Conservation (phyloP, 1,140 invertebrate species). For the Ephestia elutella region DNA sequence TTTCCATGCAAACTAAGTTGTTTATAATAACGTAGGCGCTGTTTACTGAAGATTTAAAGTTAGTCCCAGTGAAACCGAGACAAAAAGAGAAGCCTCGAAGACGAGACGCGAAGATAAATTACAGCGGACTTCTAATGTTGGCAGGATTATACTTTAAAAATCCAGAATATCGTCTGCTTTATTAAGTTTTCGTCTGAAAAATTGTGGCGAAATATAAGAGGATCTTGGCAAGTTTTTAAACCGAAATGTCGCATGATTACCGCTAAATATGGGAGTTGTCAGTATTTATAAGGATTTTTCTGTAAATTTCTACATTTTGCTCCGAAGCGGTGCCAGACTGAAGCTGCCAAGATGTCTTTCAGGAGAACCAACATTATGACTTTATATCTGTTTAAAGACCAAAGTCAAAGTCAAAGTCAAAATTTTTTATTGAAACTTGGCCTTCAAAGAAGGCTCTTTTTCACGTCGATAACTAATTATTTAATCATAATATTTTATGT, state of each 20-base stretch:
- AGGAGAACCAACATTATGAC: neutral
- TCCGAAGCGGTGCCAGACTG: neutral
- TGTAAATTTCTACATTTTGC: neutral
- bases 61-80: neutral
- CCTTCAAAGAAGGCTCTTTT: too few species aligned
- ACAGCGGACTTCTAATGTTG: neutral
- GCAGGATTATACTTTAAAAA: constrained; percentile 2
- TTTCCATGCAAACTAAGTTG: neutral
- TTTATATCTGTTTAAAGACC: too few species aligned
- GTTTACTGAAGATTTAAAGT: neutral
- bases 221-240: neutral
- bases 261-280: neutral
- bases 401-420: too few species aligned
- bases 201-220: neutral
- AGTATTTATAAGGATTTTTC: neutral
- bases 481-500: too few species aligned
- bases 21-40: neutral
- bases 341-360: neutral
- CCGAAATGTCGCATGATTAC: neutral
- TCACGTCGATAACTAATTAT: too few species aligned
- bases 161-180: neutral
- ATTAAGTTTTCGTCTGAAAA: neutral
- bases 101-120: constrained; percentile 3
- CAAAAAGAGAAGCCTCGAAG: neutral
- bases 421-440: too few species aligned